Evolutionary conservation across 1,140 invertebrate genomes (phyloP).

Genomic region (Sitodiplosis mosellana): DNA sequence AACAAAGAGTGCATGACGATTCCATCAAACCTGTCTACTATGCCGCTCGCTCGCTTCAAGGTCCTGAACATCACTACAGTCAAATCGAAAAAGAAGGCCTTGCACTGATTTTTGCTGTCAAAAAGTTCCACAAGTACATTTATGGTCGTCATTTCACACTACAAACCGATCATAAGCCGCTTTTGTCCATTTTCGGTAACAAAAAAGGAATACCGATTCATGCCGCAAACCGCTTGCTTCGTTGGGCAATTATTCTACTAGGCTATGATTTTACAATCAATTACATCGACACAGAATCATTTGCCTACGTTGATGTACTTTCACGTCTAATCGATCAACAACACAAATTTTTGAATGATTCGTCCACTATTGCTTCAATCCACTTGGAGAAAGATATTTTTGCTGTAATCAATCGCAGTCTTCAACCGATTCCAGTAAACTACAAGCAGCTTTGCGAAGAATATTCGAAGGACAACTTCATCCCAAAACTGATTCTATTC

Average conservation of each 20-base stretch:
- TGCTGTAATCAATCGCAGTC: no score
- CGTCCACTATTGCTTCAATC: no score
- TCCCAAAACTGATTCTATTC: no score
- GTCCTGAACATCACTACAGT: conserved; percentile 20
- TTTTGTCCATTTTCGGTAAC: conserved; percentile 22
- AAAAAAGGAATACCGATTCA: conserved; percentile 16
- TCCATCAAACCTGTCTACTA: conserved; percentile 23
- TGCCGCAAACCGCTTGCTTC: conserved; percentile 14
- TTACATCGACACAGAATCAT: conserved; percentile 8
- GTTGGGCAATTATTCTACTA: conserved; percentile 13
- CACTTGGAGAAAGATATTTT: no score
- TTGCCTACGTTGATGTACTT: conserved; percentile 13
- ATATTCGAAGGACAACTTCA: no score
- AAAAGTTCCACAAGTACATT: conserved; percentile 25
- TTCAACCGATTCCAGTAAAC: no score
- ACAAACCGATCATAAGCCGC: conserved; percentile 28
- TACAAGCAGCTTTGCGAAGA: no score
- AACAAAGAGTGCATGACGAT: conserved; percentile 18
- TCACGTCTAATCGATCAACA: conserved; percentile 5
- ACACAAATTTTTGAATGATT: conserved; percentile 9
- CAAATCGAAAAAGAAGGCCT: conserved; percentile 14
- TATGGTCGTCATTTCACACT: conserved; percentile 25
- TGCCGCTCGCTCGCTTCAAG: conserved; percentile 21
- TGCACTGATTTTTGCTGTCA: conserved; percentile 22
- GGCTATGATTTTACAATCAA: conserved; percentile 10